These are phyloP conservation scores for Asarcornis scutulata DNA, from an alignment of 2,113 vertebrate species.

Conservation along the genomic window DNA sequence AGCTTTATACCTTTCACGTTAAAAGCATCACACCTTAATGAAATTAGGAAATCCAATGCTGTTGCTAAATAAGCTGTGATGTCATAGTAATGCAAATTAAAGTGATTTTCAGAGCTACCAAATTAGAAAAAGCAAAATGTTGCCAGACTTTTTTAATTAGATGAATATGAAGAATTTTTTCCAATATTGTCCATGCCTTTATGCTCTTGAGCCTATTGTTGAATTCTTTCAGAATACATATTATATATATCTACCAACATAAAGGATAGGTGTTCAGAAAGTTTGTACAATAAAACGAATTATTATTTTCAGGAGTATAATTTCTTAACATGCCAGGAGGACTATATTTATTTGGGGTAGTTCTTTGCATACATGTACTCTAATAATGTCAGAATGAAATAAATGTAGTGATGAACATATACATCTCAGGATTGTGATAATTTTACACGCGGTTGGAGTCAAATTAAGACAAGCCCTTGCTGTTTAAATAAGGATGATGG, in stretches of 20 bases:
- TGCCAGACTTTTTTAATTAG: not conserved
- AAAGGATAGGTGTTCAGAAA: not conserved
- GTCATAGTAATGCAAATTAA: not conserved
- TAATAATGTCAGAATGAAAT: not conserved
- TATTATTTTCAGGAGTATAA: not conserved
- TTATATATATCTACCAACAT: not conserved
- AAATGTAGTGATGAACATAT: not conserved
- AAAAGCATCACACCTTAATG: not conserved
- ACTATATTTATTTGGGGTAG: not conserved
- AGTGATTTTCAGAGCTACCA: not conserved
- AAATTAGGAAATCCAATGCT: not conserved
- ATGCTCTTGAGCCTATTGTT: not conserved
- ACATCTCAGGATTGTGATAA: not conserved
- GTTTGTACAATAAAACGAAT: not conserved
- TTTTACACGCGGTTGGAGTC: not conserved
- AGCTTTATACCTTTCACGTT: not conserved
- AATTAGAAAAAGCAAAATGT: not conserved
- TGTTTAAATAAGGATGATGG: not conserved
- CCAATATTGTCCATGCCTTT: not conserved
- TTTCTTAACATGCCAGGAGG: not conserved
- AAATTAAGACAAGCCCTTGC: not conserved
- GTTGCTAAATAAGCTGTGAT: not conserved
- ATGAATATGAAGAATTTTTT: not conserved
- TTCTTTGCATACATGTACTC: not conserved
- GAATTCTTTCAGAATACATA: not conserved